phyloP scores from a whole-genome alignment of 2,888 invertebrate species.

The Acrobasis consociella region DNA sequence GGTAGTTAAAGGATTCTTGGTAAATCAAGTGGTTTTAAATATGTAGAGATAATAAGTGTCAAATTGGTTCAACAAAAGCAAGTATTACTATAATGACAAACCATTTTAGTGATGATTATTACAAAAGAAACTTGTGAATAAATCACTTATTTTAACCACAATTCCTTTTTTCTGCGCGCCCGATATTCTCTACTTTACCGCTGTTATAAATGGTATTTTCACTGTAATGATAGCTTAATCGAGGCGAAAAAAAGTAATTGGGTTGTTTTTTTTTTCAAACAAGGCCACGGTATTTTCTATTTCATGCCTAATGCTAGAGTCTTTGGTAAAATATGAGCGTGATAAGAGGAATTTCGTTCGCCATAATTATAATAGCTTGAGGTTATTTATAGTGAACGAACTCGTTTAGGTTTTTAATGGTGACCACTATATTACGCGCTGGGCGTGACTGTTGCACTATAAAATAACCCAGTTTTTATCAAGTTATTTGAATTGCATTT shows the following conservation, averaged over 20 bases:
- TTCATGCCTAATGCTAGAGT: slow-evolving; percentile 67
- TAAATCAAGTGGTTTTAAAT: no score
- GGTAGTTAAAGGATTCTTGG: no score
- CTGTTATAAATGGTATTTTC: slow-evolving; percentile 63
- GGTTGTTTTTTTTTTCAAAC: slow-evolving; percentile 46
- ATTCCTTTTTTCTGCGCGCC: slow-evolving; percentile 46
- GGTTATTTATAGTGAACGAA: slow-evolving; percentile 73
- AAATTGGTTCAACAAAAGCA: no score
- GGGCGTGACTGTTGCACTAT: slow-evolving; percentile 57
- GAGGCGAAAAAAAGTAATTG: slow-evolving; percentile 68
- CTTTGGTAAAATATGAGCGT: slow-evolving; percentile 70
- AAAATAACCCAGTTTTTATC: slow-evolving; percentile 57
- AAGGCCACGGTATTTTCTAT: slow-evolving; percentile 50
- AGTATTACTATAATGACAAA: no score
- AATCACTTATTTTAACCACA: no score
- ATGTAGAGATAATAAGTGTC: no score
- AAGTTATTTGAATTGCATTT: slow-evolving; percentile 27
- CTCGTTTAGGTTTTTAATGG: slow-evolving; percentile 72
- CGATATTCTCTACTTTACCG: slow-evolving; percentile 29
- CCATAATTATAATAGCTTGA: slow-evolving; percentile 71
- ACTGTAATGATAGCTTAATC: slow-evolving; percentile 68
- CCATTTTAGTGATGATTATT: no score
- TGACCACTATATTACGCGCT: slow-evolving; percentile 75
- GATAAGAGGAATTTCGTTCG: slow-evolving; percentile 76
- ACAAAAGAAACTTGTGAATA: no score